Base-by-base conservation (phyloP, 2,113 vertebrate species). In the Scortum barcoo region DNA sequence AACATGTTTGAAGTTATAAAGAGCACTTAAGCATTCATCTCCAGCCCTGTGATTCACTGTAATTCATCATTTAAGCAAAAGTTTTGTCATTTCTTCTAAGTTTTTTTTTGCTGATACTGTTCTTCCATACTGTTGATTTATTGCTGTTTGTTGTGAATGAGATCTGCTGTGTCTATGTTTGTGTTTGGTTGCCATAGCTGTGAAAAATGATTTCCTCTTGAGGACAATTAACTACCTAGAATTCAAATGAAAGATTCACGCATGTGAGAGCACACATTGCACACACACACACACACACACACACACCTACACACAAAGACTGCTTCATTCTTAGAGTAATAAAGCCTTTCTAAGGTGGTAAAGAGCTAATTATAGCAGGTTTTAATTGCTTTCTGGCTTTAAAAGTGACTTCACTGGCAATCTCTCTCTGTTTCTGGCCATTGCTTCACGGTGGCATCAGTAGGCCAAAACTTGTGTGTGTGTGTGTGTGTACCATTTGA, bases 361-460 rank as follows among this genome's bases (percentile, higher is more conserved):
- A n/a, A 46, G 28, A 72, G 76, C 61, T 91, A 84, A 89, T 84
- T 86, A 82, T 84, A 88, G 68, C 62, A 71, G 53, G 3, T 84
- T 89, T 84, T 86, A 87, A 86, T 88, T 86, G 86, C 58, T 82
- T 74, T 86, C 44, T 2, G n/a, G 82, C 51, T 56, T 81, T 81
- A 70, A 81, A 77, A 82, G 80, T 36, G 22, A 68, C 67, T 81
- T 81, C 60, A 69, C 57, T 89, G 58, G 68, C 44, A 81, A 56
- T 72, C 17, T 69, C 50, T 40, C 54, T 57, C 26, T 48, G 8
- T 86, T 85, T 85, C 62, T 89, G 88, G 72, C 61, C 19, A 30
- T 60, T 63, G n/a, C 48, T 72, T 76, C 56, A 82, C 22, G 30
- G 70, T 68, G 24, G 16, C 51, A 68, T 44, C 33, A 20, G 24